Conservation (phyloP, 2,797 vertebrate genomes). For the Rallus crepitans region DNA sequence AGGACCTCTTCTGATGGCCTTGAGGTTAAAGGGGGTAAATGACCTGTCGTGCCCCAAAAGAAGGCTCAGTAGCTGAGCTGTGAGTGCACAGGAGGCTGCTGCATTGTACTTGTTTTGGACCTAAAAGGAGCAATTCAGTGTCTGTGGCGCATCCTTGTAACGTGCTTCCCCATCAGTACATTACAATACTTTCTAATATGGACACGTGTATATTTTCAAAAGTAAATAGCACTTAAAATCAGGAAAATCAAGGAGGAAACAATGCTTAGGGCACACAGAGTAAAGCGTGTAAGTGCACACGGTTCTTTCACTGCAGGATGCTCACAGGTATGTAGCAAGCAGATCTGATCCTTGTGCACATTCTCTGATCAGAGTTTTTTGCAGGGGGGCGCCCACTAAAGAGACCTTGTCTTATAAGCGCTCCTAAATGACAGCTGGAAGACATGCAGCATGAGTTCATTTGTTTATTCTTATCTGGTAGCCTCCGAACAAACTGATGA, state of each 20-base stretch:
- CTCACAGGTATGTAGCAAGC: background rate
- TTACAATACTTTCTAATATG: fast-evolving
- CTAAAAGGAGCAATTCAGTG: background rate
- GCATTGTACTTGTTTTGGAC: background rate
- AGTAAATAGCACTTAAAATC: background rate
- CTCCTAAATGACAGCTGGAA: conserved; percentile 12
- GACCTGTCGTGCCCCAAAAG: background rate
- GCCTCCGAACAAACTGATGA: conserved; percentile 41
- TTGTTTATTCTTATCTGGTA: conserved; percentile 44
- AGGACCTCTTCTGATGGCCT: background rate
- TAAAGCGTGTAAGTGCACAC: fast-evolving
- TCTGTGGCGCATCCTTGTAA: background rate
- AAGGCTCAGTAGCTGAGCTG: background rate
- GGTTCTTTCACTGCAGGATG: background rate
- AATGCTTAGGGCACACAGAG: background rate
- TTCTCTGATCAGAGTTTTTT: background rate
- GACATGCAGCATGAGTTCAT: background rate
- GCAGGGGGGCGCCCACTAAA: background rate
- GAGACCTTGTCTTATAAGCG: background rate
- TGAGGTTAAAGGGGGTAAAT: conserved; percentile 11
- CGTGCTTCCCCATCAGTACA: background rate
- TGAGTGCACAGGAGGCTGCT: background rate
- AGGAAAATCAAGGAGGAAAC: background rate
- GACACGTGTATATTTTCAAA: background rate
- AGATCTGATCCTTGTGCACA: background rate